A percentile compares a stretch with the other conserved stretches of the same genome.
Conservation (phyloP, 2,797 vertebrate species). For the Arnoldichthys spilopterus region DNA sequence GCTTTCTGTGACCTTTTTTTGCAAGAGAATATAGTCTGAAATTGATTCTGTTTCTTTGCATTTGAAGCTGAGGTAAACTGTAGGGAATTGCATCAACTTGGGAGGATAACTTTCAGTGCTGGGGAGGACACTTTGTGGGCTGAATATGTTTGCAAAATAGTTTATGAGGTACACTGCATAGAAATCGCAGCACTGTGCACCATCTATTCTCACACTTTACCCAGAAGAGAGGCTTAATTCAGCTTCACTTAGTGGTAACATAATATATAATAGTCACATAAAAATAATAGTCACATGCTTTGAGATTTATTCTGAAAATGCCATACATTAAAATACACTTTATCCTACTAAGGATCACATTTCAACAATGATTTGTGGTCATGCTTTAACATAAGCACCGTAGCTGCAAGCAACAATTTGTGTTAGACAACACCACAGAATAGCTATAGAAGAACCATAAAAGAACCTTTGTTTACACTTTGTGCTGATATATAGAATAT, state of each 20-base stretch:
- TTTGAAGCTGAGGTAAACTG: slow-evolving; percentile 42
- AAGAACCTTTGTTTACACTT: no score
- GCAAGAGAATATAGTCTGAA: slow-evolving; percentile 50
- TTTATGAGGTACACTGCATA: neutral
- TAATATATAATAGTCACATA: no score
- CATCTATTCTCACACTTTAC: neutral
- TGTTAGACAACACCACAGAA: neutral
- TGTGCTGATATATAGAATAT: no score
- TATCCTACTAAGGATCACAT: neutral
- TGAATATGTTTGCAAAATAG: slow-evolving; percentile 27
- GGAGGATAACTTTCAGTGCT: slow-evolving; percentile 26
- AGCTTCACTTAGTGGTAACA: neutral
- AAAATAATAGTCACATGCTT: neutral
- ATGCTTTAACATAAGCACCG: neutral
- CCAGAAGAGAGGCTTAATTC: neutral
- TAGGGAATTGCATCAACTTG: slow-evolving; percentile 30
- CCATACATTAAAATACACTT: neutral
- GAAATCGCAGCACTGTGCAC: neutral
- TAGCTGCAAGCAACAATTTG: neutral
- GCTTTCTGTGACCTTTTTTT: slow-evolving; percentile 47
- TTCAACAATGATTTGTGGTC: neutral
- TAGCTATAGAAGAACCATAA: neutral
- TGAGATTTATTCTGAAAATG: neutral
- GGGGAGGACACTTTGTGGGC: slow-evolving; percentile 23
- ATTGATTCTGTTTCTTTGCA: slow-evolving; percentile 57